Conservation (phyloP, 2,113 vertebrate genomes). For the Leiothrix lutea region DNA sequence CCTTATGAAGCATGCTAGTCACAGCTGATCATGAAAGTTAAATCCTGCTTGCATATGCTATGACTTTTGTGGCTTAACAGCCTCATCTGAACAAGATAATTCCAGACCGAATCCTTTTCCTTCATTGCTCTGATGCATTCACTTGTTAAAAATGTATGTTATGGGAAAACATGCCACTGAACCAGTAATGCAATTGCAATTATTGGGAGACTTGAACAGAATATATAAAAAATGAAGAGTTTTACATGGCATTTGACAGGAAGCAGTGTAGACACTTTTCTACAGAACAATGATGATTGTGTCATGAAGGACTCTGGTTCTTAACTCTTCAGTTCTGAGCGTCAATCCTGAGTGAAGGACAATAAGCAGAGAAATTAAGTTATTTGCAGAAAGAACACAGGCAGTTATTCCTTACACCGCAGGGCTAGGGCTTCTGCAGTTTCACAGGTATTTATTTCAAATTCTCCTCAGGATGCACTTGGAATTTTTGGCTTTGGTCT, state of each 20-base stretch:
- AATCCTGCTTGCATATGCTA: not conserved
- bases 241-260: not conserved
- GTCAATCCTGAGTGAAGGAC: not conserved
- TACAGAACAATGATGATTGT: not conserved
- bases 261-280: not conserved
- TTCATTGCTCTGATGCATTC: not conserved
- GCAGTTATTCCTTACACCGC: not conserved
- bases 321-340: not conserved
- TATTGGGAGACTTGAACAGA: not conserved
- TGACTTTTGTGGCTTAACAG: not conserved
- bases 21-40: not conserved
- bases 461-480: not conserved
- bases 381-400: not conserved
- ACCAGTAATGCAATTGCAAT: not conserved
- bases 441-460: not conserved
- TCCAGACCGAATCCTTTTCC: not conserved
- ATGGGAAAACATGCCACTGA: not conserved
- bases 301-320: not conserved
- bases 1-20: not conserved
- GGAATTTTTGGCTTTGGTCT: not conserved
- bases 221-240: not conserved
- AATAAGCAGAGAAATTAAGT: not conserved
- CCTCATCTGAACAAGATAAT: not conserved
- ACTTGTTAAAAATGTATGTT: not conserved
- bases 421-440: not conserved